Percentiles rank a stretch among this genome's conserved stretches.
Evolutionary conservation across 2,113 vertebrate genomes (phyloP).

Genomic region (Chrysemys picta): DNA sequence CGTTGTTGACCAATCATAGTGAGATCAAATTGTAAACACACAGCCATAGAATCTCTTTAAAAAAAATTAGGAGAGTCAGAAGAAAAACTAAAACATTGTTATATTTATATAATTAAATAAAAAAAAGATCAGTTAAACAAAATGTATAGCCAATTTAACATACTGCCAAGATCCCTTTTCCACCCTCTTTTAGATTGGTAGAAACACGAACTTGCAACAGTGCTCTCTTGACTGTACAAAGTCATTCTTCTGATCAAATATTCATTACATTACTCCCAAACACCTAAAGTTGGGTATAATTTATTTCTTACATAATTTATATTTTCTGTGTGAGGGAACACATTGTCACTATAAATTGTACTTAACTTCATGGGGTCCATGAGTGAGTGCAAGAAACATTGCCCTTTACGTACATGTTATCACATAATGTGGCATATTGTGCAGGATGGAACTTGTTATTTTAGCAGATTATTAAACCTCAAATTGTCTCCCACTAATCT

Average conservation of each 20-base stretch:
- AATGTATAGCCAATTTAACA: background rate
- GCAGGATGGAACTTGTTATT: background rate
- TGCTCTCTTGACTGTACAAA: background rate
- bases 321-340: too few species aligned
- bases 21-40: background rate
- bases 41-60: background rate
- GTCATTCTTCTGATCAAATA: background rate
- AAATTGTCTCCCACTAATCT: background rate
- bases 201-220: background rate
- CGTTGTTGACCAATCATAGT: background rate
- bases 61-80: background rate
- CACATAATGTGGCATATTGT: background rate
- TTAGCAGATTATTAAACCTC: background rate
- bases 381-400: background rate
- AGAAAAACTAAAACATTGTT: background rate
- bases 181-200: background rate
- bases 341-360: background rate
- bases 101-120: background rate
- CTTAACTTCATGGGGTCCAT: background rate
- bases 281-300: background rate
- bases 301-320: background rate
- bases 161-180: background rate
- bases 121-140: background rate
- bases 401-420: background rate
- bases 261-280: background rate